These are phyloP conservation scores for Indri indri DNA, from an alignment of 2,113 vertebrate species.

Conservation along the genomic window DNA sequence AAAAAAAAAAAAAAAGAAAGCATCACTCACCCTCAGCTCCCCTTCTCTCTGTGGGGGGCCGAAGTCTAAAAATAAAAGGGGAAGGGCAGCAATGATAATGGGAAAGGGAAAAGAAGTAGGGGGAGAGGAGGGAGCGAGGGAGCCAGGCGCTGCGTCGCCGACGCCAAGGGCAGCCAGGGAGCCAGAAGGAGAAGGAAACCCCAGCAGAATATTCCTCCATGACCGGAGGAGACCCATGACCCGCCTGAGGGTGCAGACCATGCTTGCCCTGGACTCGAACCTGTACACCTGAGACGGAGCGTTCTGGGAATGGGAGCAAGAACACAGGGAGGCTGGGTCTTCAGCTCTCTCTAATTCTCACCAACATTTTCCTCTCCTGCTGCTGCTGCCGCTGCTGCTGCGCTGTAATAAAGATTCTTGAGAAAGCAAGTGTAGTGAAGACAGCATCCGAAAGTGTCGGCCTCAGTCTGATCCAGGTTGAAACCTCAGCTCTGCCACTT, in stretches of 20 bases:
- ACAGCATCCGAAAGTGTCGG: background rate
- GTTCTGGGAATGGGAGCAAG: background rate
- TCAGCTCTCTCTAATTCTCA: background rate
- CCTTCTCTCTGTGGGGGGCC: background rate
- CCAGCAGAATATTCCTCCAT: background rate
- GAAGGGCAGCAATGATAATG: background rate
- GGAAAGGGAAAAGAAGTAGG: rapidly evolving
- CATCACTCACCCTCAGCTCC: background rate
- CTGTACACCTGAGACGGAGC: background rate
- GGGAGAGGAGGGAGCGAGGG: rapidly evolving
- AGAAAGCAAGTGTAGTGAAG: background rate
- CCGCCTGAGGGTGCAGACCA: background rate
- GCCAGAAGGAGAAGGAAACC: background rate
- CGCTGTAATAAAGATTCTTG: background rate
- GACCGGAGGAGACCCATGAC: rapidly evolving
- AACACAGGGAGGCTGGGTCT: background rate
- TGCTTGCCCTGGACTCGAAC: background rate
- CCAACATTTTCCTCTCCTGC: background rate
- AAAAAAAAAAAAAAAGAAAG: no score
- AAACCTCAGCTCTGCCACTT: background rate
- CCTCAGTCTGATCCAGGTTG: background rate
- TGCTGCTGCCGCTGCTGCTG: background rate
- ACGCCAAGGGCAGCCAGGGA: background rate
- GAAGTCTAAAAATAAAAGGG: background rate
- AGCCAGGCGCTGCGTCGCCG: background rate